Base-by-base conservation (phyloP, 2,797 vertebrate species). In the Tympanoctomys barrerae region DNA sequence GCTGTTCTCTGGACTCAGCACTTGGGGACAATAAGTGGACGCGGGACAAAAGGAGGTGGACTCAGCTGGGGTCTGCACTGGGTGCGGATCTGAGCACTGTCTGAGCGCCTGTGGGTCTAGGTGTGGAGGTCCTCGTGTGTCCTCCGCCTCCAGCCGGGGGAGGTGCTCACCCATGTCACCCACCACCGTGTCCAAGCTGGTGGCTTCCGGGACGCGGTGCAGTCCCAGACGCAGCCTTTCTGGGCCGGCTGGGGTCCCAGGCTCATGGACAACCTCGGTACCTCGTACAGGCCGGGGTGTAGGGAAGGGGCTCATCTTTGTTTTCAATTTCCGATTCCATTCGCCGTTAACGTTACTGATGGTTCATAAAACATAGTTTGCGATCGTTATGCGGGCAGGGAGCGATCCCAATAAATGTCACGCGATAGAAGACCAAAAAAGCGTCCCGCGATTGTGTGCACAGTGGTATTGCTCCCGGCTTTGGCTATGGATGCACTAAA, bases 401-500 rank as follows among this genome's bases (percentile, higher is more conserved):
- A 89, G 90, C 26, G 70, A 89, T 90, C 90, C 86, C 96, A 94
- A 96, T 97, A 97, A 97, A 97, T 97, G 97, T 97, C 97, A 97
- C 39, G 79, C 94, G 94, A 88, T 79, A 62, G 59, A 92, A 96
- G 94, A 91, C 88, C 61, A 89, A 80, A 96, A 94, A 96, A 91
- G 87, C 87, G 95, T 68, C 91, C 98, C 97, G 95, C 87, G 95
- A 98, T 98, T 95, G 92, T 96, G 62, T 96, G 94, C 97, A 95
- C 97, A 70, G 98, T 98, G 98, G 98, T 98, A 98, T 98, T 98
- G 98, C 98, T 98, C 97, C 46, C 97, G 94, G 97, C 98, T 99
- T 99, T 98, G 99, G 98, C 98, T 98, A 97, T 95, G 98, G 98
- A 98, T 95, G 92, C 87, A 98, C 98, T 98, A 98, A 98, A 98